Conservation (phyloP, 2,888 invertebrate genomes). For the Tenthredo scrophulariae region DNA sequence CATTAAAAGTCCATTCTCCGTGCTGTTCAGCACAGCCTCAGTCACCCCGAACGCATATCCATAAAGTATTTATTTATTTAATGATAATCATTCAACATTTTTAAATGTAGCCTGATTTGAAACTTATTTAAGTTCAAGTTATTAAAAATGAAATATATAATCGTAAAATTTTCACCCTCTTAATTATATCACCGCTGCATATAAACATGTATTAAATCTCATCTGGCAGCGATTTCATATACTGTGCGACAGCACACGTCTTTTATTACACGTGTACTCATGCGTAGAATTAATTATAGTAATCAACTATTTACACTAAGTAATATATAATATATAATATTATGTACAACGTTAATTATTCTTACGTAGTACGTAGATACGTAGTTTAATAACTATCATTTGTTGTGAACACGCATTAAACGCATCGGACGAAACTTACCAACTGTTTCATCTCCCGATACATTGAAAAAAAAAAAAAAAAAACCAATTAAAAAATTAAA, state of each 20-base stretch:
- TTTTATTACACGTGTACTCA: not conserved
- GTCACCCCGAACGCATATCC: not conserved
- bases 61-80: conserved; percentile 42
- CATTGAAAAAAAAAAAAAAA: not conserved
- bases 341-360: conserved; percentile 12
- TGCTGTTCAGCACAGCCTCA: not conserved
- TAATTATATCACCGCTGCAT: not conserved
- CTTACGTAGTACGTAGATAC: not conserved
- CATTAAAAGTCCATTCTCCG: not conserved
- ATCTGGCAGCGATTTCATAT: conserved; percentile 3
- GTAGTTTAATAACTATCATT: not conserved
- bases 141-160: not conserved
- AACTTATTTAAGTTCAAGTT: not conserved
- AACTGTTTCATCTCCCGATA: not conserved
- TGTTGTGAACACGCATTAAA: conserved; percentile 8
- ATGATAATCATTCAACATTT: conserved; percentile 13
- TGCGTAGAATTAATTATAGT: conserved; percentile 7
- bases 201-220: not conserved
- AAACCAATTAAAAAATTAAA: not conserved
- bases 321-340: too few species aligned
- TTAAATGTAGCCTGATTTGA: not conserved
- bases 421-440: not conserved
- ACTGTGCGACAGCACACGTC: not conserved
- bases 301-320: conserved; percentile 23
- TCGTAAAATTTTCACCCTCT: not conserved